Evolutionary conservation across 2,888 invertebrate genomes (phyloP).

Genomic region (Oscheius sp.): DNA sequence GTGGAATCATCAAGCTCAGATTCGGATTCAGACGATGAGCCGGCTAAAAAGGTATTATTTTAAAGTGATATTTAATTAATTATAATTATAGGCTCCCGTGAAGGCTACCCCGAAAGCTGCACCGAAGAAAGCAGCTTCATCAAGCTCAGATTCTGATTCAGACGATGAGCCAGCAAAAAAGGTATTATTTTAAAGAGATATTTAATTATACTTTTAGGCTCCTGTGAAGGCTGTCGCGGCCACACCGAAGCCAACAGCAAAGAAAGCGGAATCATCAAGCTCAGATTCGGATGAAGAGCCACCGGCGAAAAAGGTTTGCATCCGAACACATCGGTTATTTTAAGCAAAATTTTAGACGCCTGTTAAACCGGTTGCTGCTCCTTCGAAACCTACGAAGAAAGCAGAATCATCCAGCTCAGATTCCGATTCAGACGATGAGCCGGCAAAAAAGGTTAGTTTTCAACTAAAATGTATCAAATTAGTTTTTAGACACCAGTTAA

Average conservation of each 20-base stretch:
- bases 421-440: slow-evolving; percentile 34
- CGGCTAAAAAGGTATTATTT: slow-evolving; percentile 12
- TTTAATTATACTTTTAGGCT: not conserved
- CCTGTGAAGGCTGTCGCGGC: not conserved
- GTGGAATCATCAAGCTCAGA: slow-evolving; percentile 37
- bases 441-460: slow-evolving; percentile 24
- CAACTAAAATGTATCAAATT: not conserved
- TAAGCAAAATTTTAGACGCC: not conserved
- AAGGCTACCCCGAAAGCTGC: not conserved
- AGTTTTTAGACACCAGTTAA: slow-evolving; percentile 5
- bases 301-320: slow-evolving; percentile 17
- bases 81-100: not conserved
- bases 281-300: slow-evolving; percentile 11
- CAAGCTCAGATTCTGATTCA: slow-evolving; percentile 34
- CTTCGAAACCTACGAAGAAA: slow-evolving; percentile 18
- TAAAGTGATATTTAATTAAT: too few relatives aligned
- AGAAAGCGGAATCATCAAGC: slow-evolving; percentile 10
- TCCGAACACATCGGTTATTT: not conserved
- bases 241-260: too few relatives aligned
- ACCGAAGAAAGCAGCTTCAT: slow-evolving; percentile 33
- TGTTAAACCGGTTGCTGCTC: not conserved
- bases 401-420: slow-evolving; percentile 26
- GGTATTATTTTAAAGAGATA: not conserved
- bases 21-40: slow-evolving; percentile 46
- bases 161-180: slow-evolving; percentile 33